Base-by-base conservation (phyloP, 2,888 invertebrate species). In the Tortrix viridana region DNA sequence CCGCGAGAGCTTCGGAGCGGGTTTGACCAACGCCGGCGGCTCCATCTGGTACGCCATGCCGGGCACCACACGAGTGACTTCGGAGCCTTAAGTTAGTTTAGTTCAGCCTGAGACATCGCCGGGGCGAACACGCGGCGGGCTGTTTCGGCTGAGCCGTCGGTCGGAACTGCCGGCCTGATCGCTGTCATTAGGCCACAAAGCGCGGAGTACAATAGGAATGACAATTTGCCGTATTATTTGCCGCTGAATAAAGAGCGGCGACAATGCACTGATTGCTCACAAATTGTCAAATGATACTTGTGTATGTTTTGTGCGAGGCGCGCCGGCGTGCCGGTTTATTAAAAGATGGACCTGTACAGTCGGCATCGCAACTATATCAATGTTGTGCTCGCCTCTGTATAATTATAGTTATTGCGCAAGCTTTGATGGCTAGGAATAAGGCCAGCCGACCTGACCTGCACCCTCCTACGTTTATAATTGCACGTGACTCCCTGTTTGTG, bases 201-300 rank as follows among this genome's bases (percentile, higher is more conserved):
- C 84, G 64, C 67, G 70, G 73, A 70, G 74, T 83, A 90, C 91
- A 90, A 92, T 89, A 80, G 89, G 80, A 82, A 85, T 86, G 89
- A 85, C 90, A 89, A 92, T 91, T 91, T 89, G 88, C 88, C 81
- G 90, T 90, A 91, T 92, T 91, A 92, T 92, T 89, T 86, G 89
- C 83, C 79, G 82, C 80, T 88, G 92, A 92, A 92, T 92, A 92
- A 91, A 90, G 90, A 82, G 87, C 90, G 92, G 89, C 85, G 92
- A 92, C 92, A 92, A 92, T 86, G 88, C 87, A 84, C 80, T 89
- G 92, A 92, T 91, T 92, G 92, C 91, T 92, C 89, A 82, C 92
- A 89, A 92, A 92, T 92, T 92, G 92, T 92, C 90, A 86, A 88
- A 92, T 91, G 92, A 91, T 90, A 90, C 90, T 86, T 79, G 78